Evolutionary conservation across 1,140 invertebrate species (phyloP).

Genomic region (Adoxophyes honmai): DNA sequence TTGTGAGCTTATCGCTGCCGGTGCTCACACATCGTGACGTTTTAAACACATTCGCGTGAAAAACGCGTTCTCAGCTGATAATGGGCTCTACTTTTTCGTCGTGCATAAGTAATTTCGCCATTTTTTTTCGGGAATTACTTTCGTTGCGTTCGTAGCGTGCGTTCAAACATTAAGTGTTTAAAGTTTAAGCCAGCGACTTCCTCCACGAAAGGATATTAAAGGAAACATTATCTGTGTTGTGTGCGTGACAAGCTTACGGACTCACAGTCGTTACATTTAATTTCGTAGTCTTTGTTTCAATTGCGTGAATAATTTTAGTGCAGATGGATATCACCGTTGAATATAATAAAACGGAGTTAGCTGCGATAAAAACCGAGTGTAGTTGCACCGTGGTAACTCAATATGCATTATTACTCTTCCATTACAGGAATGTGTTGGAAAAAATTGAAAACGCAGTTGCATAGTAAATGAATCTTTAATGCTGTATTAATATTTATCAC

Average conservation of each 20-base stretch:
- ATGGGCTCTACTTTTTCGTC: conserved; percentile 16
- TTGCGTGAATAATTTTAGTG: conserved; percentile 14
- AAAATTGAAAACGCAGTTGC: conserved; percentile 26
- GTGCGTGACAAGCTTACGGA: conserved; percentile 44
- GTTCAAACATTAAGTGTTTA: conserved; percentile 33
- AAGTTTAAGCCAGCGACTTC: conserved; percentile 52
- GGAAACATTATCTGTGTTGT: conserved; percentile 34
- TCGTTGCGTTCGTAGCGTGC: conserved; percentile 30
- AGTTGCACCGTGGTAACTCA: conserved; percentile 5
- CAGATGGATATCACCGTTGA: conserved; percentile 34
- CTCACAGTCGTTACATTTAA: conserved; percentile 16
- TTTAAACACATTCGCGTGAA: conserved; percentile 54
- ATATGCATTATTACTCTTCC: conserved; percentile 13
- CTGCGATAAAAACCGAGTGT: conserved; percentile 17
- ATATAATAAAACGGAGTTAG: conserved; percentile 30
- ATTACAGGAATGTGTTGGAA: conserved; percentile 13
- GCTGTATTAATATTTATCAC: conserved; percentile 61
- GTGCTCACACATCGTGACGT: conserved; percentile 58
- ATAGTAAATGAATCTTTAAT: conserved; percentile 42
- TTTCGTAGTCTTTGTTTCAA: conserved; percentile 28
- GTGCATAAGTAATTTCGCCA: background rate
- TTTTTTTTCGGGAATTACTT: background rate
- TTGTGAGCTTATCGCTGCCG: conserved; percentile 57
- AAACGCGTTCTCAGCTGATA: conserved; percentile 24
- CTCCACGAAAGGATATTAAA: conserved; percentile 51